These are phyloP conservation scores for Talpa occidentalis DNA, from an alignment of 2,113 vertebrate genomes.

Conservation along the genomic window DNA sequence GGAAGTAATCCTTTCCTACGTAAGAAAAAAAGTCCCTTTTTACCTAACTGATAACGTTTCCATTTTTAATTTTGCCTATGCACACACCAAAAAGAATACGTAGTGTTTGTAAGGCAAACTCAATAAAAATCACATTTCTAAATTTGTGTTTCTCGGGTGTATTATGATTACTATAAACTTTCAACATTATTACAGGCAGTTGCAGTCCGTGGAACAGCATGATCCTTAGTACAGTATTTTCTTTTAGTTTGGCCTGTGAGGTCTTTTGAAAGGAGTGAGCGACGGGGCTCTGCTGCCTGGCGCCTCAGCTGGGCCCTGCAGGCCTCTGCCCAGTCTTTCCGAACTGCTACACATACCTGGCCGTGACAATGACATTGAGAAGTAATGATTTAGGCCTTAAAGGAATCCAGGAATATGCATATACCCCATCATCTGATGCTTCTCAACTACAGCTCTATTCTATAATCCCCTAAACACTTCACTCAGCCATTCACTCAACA, in stretches of 20 bases:
- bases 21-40: slow-evolving; percentile 8
- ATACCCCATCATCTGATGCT: fast-evolving
- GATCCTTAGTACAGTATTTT: background rate
- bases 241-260: background rate
- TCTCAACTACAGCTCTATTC: background rate
- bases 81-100: slow-evolving; percentile 1
- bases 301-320: background rate
- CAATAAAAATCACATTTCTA: slow-evolving; percentile 18
- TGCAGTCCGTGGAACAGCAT: background rate
- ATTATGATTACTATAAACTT: background rate
- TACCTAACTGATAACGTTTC: slow-evolving; percentile 28
- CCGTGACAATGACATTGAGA: background rate
- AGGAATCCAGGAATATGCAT: background rate
- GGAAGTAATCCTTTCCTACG: background rate
- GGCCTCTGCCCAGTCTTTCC: background rate
- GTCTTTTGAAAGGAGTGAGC: slow-evolving; percentile 5
- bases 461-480: background rate
- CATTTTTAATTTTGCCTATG: slow-evolving; percentile 43
- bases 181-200: background rate
- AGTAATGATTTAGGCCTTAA: background rate
- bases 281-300: background rate
- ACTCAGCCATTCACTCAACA: too few relatives aligned
- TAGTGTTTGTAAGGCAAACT: background rate
- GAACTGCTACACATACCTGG: background rate
- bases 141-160: slow-evolving; percentile 14